Conservation (phyloP, 2,888 invertebrate species). For the Margaritifera margaritifera region DNA sequence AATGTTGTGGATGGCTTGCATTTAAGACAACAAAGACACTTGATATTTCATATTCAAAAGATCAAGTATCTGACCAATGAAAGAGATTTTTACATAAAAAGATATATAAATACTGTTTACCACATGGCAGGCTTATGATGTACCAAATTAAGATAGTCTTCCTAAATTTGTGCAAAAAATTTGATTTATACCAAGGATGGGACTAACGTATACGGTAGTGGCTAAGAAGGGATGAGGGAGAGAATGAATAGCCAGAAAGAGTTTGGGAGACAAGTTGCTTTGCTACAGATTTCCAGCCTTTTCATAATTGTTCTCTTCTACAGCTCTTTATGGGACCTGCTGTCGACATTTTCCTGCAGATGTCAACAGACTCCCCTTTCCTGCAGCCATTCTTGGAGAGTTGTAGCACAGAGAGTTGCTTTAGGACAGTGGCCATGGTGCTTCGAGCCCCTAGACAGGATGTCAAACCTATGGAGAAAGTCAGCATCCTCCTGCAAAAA, state of each 20-base stretch:
- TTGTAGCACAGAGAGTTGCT: slow-evolving; percentile 69
- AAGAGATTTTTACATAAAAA: no score
- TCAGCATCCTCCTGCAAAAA: slow-evolving; percentile 70
- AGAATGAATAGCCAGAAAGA: not conserved
- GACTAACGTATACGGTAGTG: no score
- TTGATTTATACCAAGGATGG: no score
- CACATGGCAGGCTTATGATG: no score
- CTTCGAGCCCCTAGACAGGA: slow-evolving; percentile 64
- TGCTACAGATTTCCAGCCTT: not conserved
- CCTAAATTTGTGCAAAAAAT: no score
- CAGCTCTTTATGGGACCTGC: slow-evolving; percentile 66
- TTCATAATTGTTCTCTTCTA: slow-evolving; percentile 15
- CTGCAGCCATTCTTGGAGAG: slow-evolving; percentile 65
- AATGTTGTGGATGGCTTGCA: no score
- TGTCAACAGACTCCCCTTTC: slow-evolving; percentile 68
- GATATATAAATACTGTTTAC: no score
- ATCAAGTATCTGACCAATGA: no score
- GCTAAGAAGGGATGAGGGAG: no score
- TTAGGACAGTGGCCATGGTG: slow-evolving; percentile 67
- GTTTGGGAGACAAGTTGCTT: not conserved
- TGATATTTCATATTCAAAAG: no score
- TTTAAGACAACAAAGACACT: no score
- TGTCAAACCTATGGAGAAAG: slow-evolving; percentile 63
- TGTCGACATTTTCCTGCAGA: slow-evolving; percentile 67
- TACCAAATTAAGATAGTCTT: no score